Conservation (phyloP, 2,113 vertebrate species). For the Pipra filicauda region DNA sequence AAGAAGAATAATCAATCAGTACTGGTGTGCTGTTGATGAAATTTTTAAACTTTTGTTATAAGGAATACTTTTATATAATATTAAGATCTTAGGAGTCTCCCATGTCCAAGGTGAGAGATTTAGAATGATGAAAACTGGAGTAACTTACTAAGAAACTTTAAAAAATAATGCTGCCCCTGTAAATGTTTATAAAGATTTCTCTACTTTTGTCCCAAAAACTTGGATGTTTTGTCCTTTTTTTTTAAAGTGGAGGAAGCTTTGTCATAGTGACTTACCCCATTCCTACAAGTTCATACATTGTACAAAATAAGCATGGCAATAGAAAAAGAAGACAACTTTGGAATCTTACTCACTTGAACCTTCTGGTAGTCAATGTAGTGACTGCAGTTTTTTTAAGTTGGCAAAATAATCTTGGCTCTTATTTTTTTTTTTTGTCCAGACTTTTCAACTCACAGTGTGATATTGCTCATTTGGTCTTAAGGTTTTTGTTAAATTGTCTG, state of each 20-base stretch:
- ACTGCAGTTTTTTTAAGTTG: neutral
- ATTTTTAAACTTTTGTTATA: neutral
- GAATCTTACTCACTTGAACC: neutral
- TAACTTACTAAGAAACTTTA: neutral
- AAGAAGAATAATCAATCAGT: neutral
- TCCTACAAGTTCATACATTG: neutral
- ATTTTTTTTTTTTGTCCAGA: neutral
- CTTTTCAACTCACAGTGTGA: neutral
- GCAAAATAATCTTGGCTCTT: neutral
- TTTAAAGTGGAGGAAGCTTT: neutral
- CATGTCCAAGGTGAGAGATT: neutral
- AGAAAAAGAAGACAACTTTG: neutral
- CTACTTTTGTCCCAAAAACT: neutral
- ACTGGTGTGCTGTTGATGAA: neutral
- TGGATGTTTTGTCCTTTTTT: neutral
- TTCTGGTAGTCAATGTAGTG: neutral
- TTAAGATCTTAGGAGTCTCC: neutral
- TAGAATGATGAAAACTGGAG: neutral
- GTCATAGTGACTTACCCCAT: neutral
- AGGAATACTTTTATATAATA: neutral
- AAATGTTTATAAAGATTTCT: neutral
- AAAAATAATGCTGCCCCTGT: neutral
- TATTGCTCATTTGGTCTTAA: neutral
- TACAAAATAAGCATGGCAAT: neutral
- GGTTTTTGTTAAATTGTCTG: neutral